phyloP scores from a whole-genome alignment of 2,113 vertebrate genomes.

The Pitta sordida region DNA sequence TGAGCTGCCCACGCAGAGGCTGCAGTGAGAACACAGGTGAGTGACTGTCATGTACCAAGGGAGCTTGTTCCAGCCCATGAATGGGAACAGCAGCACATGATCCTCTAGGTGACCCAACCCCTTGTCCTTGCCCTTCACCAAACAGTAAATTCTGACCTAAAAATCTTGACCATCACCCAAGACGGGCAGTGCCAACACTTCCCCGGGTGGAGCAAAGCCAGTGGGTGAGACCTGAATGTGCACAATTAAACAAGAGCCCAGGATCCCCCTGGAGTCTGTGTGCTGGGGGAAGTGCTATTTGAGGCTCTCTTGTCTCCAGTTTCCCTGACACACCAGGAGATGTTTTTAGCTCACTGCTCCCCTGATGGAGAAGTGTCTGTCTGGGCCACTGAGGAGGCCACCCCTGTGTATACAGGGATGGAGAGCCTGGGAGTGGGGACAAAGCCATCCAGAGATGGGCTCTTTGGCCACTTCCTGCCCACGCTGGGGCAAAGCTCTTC shows the following conservation, averaged over 20 bases:
- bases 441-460: rapidly evolving
- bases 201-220: rapidly evolving
- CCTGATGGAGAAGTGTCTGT: neutral
- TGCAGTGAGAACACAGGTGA: neutral
- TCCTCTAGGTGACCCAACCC: neutral
- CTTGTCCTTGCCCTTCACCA: neutral
- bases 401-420: rapidly evolving
- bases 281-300: neutral
- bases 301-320: neutral
- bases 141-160: neutral
- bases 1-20: neutral
- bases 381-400: neutral
- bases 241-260: neutral
- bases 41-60: rapidly evolving
- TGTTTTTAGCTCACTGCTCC: neutral
- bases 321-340: neutral
- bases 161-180: neutral
- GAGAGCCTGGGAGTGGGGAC: neutral
- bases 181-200: neutral
- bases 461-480: neutral
- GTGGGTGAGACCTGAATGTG: neutral
- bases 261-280: neutral
- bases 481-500: neutral
- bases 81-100: neutral
- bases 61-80: neutral